Conservation (phyloP, 2,113 vertebrate species). For the Thryonomys swinderianus region DNA sequence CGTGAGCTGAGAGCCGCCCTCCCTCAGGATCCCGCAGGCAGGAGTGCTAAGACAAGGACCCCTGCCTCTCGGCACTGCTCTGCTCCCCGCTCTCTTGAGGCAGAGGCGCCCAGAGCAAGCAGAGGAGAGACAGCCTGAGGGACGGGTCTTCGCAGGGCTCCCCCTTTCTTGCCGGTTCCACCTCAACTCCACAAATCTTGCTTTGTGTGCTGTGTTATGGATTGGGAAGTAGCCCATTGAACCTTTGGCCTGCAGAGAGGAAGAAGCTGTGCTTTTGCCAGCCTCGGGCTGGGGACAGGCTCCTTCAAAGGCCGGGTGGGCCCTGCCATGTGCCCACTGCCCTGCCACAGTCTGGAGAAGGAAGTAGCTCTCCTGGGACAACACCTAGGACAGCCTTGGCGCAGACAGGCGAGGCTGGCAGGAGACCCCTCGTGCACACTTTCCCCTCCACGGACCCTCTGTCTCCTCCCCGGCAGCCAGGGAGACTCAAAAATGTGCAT, state of each 20-base stretch:
- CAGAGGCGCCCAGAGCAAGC: not conserved
- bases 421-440: not conserved
- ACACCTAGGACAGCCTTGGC: not conserved
- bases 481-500: not conserved
- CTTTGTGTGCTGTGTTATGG: not conserved
- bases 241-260: not conserved
- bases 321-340: not conserved
- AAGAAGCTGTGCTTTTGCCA: not conserved
- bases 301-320: not conserved
- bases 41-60: not conserved
- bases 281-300: not conserved
- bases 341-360: not conserved
- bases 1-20: slow-evolving; percentile 11
- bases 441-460: not conserved
- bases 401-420: not conserved
- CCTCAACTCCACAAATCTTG: slow-evolving; percentile 44
- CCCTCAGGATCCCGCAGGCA: not conserved
- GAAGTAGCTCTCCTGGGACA: not conserved
- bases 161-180: slow-evolving; percentile 4
- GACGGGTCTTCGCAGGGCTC: not conserved
- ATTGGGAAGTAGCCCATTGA: not conserved
- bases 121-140: not conserved
- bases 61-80: not conserved
- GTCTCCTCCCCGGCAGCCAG: not conserved
- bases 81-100: not conserved